These are phyloP conservation scores for Macrotis lagotis DNA, from an alignment of 2,113 vertebrate genomes.

Conservation along the genomic window DNA sequence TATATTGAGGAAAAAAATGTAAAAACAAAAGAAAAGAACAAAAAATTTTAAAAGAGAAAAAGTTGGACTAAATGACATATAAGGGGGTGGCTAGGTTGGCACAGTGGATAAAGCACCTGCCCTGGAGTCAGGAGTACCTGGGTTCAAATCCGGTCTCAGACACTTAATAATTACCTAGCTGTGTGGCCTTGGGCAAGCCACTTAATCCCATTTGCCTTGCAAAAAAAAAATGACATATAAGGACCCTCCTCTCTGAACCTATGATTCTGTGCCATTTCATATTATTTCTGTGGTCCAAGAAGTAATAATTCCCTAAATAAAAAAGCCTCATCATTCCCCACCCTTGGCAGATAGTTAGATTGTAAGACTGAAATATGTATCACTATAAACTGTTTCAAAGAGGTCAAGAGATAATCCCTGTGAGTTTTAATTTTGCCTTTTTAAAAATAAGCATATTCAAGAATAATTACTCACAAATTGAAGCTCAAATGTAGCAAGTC, in stretches of 20 bases:
- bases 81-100: no score
- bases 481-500: constrained; percentile 43
- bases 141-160: no score
- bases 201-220: no score
- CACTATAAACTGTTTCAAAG: constrained; percentile 23
- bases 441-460: neutral
- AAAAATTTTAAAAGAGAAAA: neutral
- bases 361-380: constrained; percentile 19
- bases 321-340: neutral
- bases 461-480: constrained; percentile 43
- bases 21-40: neutral
- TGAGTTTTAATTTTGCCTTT: neutral
- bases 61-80: neutral
- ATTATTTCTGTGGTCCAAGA: neutral
- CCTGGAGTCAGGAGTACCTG: no score
- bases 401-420: neutral
- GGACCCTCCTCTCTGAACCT: neutral
- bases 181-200: no score
- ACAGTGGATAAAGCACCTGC: no score
- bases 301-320: neutral
- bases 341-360: constrained; percentile 40
- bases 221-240: neutral
- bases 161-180: no score
- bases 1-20: neutral
- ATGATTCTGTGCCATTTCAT: neutral